Conservation (phyloP, 2,888 invertebrate genomes). For the Tenthredo distinguenda region DNA sequence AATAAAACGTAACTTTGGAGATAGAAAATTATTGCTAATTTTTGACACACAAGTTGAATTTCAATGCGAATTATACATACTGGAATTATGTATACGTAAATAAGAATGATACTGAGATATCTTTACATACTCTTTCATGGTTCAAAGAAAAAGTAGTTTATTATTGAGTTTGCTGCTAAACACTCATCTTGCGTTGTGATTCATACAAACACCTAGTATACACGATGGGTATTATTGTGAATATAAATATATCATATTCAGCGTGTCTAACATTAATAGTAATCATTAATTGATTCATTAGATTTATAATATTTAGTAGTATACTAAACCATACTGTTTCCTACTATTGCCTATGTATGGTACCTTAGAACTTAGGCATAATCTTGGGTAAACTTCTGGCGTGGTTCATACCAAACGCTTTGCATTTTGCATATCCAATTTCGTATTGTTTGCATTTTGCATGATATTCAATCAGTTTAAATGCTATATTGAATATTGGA, state of each 20-base stretch:
- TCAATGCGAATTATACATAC: not conserved
- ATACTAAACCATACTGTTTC: constrained; percentile 50
- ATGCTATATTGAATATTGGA: constrained; percentile 2
- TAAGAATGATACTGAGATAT: constrained; percentile 16
- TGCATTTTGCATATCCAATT: constrained; percentile 9
- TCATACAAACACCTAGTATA: constrained; percentile 51
- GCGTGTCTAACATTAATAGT: constrained; percentile 50
- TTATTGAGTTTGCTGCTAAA: constrained; percentile 46
- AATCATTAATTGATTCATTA: constrained; percentile 42
- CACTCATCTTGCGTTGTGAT: constrained; percentile 45
- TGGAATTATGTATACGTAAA: not conserved
- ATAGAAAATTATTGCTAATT: not conserved
- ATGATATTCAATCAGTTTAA: constrained; percentile 5
- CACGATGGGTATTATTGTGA: constrained; percentile 61
- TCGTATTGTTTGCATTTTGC: not conserved
- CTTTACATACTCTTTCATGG: not conserved
- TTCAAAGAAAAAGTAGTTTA: constrained; percentile 33
- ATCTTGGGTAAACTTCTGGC: constrained; percentile 35
- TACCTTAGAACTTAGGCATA: constrained; percentile 24
- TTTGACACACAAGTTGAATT: not conserved
- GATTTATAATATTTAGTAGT: constrained; percentile 45
- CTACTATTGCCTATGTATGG: constrained; percentile 50
- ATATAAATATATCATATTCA: constrained; percentile 72
- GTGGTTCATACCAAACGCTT: constrained; percentile 12
- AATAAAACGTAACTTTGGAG: not conserved